Conservation (phyloP, 2,888 invertebrate species). For the Lithophane semibrunnea region DNA sequence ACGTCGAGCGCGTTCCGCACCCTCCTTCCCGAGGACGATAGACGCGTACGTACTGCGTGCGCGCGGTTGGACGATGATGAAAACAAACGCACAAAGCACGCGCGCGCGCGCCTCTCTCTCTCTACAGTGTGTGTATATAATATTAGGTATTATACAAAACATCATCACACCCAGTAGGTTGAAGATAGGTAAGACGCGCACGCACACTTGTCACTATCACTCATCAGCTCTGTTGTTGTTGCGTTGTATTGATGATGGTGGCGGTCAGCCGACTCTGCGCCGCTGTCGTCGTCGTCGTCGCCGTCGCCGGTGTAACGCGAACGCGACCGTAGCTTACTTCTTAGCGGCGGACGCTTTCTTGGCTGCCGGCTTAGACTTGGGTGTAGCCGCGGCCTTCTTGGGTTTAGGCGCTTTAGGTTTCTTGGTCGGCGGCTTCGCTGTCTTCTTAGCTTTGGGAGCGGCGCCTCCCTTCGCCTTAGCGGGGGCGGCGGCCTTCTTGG, state of each 20-base stretch:
- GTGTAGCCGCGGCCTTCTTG: constrained; percentile 71
- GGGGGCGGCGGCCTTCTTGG: constrained; percentile 61
- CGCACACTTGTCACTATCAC: too few relatives aligned
- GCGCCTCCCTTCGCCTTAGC: constrained; percentile 57
- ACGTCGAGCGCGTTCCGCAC: constrained; percentile 15
- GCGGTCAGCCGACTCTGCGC: constrained; percentile 78
- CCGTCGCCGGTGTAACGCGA: constrained; percentile 20
- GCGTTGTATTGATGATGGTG: neutral
- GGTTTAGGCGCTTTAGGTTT: constrained; percentile 82
- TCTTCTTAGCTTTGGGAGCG: constrained; percentile 72
- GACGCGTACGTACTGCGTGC: constrained; percentile 11
- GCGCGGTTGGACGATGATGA: neutral
- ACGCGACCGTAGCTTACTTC: constrained; percentile 51
- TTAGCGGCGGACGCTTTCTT: constrained; percentile 64
- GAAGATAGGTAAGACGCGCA: too few relatives aligned
- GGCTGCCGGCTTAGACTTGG: constrained; percentile 65
- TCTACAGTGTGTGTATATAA: too few relatives aligned
- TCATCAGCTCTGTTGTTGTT: too few relatives aligned
- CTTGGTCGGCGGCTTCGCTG: constrained; percentile 75
- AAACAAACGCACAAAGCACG: neutral
- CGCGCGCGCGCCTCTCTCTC: neutral
- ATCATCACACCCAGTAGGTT: too few relatives aligned
- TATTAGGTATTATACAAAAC: too few relatives aligned
- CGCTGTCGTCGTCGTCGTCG: constrained; percentile 3
- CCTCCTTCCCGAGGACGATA: constrained; percentile 12